phyloP scores from a whole-genome alignment of 2,888 invertebrate species.

The Tinea pellionella region DNA sequence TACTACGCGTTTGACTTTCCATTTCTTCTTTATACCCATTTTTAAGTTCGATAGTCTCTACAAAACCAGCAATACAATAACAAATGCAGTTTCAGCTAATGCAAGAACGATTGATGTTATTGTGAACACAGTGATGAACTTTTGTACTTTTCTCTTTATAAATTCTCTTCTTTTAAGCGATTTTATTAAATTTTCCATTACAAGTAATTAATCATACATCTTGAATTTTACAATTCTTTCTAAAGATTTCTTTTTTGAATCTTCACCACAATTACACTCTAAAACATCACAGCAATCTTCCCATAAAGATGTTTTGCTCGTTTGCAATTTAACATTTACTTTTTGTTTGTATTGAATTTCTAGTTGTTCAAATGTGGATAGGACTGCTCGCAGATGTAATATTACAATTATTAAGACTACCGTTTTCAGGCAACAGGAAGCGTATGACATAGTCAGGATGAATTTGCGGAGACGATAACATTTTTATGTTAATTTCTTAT shows the following conservation, averaged over 20 bases:
- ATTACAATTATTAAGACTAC: slow-evolving; percentile 30
- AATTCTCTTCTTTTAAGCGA: not conserved
- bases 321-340: not conserved
- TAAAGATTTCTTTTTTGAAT: not conserved
- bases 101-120: slow-evolving; percentile 40
- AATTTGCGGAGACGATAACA: not conserved
- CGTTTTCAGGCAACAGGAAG: slow-evolving; percentile 26
- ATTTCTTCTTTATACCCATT: not conserved
- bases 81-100: slow-evolving; percentile 37
- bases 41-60: not conserved
- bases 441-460: slow-evolving; percentile 34
- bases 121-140: not conserved
- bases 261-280: not conserved
- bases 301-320: not conserved
- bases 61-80: slow-evolving; percentile 33
- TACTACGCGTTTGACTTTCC: slow-evolving; percentile 22
- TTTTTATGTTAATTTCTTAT: not conserved
- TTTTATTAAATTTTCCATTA: not conserved
- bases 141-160: not conserved
- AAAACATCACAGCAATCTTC: not conserved
- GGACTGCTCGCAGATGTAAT: slow-evolving; percentile 33
- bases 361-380: slow-evolving; percentile 26
- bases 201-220: not conserved
- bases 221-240: not conserved
- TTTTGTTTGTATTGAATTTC: not conserved